phyloP scores from a whole-genome alignment of 2,113 vertebrate genomes.

The Pomatorhinus ruficollis region DNA sequence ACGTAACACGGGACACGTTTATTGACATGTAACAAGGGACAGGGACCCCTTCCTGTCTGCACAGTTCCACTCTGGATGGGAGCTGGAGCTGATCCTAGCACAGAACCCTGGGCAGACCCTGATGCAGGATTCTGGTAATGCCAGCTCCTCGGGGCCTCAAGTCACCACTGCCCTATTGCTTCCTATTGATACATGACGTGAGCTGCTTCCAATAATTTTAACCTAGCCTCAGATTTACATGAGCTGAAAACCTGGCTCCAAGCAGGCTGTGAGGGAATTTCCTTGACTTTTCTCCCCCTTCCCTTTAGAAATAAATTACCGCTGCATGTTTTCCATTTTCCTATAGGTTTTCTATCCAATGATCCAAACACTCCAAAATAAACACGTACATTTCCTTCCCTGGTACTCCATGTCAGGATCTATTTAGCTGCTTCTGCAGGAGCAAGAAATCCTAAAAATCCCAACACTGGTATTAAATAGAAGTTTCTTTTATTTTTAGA shows the following conservation, averaged over 20 bases:
- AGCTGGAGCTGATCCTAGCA: not conserved
- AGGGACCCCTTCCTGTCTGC: not conserved
- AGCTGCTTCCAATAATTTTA: not conserved
- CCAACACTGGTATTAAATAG: not conserved
- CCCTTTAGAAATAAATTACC: conserved; percentile 39
- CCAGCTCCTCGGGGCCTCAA: not conserved
- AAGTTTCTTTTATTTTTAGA: conserved; percentile 22
- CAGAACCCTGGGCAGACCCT: not conserved
- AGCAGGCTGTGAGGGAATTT: conserved; percentile 36
- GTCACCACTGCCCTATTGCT: not conserved
- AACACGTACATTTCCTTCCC: conserved; percentile 36
- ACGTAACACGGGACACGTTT: fast-evolving
- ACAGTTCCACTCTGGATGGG: not conserved
- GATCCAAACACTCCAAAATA: conserved; percentile 49
- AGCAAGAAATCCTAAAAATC: not conserved
- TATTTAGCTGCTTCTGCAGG: conserved; percentile 15
- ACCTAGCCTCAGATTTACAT: not conserved
- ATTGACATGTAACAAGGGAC: not conserved
- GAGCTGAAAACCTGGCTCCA: conserved; percentile 20
- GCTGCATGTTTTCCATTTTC: conserved; percentile 50
- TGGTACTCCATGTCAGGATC: conserved; percentile 14
- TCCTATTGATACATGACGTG: not conserved
- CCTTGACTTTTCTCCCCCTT: conserved; percentile 37
- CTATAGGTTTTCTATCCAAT: conserved; percentile 43
- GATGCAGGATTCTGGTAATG: not conserved